Conservation (phyloP, 2,888 invertebrate species). For the Melanophora roralis region DNA sequence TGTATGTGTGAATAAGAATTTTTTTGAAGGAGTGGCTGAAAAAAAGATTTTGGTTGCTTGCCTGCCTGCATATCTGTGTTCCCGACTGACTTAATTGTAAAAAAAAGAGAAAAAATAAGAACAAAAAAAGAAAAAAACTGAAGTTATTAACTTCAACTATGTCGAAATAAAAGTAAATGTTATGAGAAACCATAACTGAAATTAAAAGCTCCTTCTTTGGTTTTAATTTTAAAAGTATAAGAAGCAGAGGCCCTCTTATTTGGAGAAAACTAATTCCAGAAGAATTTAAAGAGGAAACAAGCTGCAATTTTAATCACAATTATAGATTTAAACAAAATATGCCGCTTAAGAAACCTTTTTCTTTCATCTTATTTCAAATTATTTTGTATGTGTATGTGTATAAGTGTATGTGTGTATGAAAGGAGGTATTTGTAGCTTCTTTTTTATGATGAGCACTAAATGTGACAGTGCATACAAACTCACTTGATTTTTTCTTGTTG, state of each 20-base stretch:
- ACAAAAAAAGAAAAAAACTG: background rate
- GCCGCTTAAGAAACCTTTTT: conserved; percentile 50
- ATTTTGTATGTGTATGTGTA: no score
- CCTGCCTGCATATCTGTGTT: background rate
- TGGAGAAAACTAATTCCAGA: conserved; percentile 21
- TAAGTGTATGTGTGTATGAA: no score
- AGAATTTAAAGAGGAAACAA: conserved; percentile 34
- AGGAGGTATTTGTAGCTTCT: no score
- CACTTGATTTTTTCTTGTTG: conserved; percentile 14
- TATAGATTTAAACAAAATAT: conserved; percentile 48
- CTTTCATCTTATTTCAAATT: conserved; percentile 33
- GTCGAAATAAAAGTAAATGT: conserved; percentile 1
- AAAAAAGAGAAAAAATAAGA: background rate
- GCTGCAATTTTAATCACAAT: conserved; percentile 49
- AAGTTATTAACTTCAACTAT: conserved; percentile 26
- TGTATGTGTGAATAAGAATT: no score
- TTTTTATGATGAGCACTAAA: conserved; percentile 48
- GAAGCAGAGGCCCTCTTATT: background rate
- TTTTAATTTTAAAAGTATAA: background rate
- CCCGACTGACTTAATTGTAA: conserved; percentile 15
- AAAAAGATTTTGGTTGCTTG: no score
- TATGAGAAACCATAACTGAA: conserved; percentile 54
- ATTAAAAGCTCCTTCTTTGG: conserved; percentile 52
- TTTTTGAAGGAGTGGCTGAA: no score
- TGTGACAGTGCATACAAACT: conserved; percentile 55